Evolutionary conservation across 2,113 vertebrate species (phyloP).

Genomic region (Esox niger): DNA sequence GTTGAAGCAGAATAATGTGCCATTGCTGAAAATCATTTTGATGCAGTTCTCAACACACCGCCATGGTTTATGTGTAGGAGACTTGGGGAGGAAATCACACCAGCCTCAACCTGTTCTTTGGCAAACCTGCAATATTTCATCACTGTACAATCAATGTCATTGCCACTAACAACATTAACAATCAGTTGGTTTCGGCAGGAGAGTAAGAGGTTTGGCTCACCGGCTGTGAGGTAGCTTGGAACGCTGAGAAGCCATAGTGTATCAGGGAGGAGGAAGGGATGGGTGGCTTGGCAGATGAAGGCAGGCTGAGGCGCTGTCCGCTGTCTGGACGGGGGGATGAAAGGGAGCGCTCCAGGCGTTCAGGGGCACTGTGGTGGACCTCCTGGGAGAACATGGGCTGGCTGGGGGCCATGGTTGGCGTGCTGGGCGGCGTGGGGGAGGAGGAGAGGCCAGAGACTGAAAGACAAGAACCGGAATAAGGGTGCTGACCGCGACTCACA

Average conservation of each 20-base stretch:
- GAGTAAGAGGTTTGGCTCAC: constrained; percentile 73
- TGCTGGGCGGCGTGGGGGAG: constrained; percentile 78
- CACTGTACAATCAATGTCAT: neutral
- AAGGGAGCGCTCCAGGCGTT: constrained; percentile 78
- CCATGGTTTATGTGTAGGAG: neutral
- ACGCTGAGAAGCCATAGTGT: constrained; percentile 58
- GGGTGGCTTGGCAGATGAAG: constrained; percentile 70
- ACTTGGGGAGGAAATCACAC: neutral
- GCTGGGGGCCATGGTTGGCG: constrained; percentile 86
- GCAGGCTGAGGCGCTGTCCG: constrained; percentile 78
- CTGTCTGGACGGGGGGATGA: constrained; percentile 79
- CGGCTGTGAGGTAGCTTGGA: constrained; percentile 78
- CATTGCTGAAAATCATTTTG: neutral
- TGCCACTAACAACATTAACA: constrained; percentile 1
- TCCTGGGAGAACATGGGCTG: constrained; percentile 85
- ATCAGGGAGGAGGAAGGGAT: constrained; percentile 65
- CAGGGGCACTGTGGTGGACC: constrained; percentile 78
- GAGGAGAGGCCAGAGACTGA: constrained; percentile 81
- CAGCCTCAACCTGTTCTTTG: neutral
- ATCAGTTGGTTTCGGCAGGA: neutral
- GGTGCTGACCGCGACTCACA: too few species aligned
- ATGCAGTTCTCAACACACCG: too few species aligned
- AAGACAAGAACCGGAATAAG: constrained; percentile 22
- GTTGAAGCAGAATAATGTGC: neutral
- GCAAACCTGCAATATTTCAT: neutral